Conservation (phyloP, 1,140 invertebrate genomes). For the Heliconius melpomene region DNA sequence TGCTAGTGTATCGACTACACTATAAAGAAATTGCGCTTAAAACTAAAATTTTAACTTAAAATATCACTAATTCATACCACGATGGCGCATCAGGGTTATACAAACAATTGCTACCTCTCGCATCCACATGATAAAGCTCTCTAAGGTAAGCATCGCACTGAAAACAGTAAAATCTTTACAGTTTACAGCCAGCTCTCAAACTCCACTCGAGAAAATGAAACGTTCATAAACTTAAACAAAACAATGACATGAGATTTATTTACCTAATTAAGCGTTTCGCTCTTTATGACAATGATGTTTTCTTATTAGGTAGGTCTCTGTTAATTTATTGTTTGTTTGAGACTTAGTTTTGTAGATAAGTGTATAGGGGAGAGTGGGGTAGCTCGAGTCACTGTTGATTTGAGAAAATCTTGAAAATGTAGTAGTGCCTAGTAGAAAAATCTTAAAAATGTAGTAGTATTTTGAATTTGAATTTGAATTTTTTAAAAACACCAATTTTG, state of each 20-base stretch:
- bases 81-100: not conserved
- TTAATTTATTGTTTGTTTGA: not conserved
- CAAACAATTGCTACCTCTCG: constrained; percentile 19
- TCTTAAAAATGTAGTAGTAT: too few relatives aligned
- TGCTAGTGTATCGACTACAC: too few relatives aligned
- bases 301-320: constrained; percentile 26
- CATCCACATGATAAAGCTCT: constrained; percentile 29
- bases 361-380: too few relatives aligned
- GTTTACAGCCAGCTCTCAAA: constrained; percentile 51
- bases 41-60: not conserved
- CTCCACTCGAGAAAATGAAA: constrained; percentile 52
- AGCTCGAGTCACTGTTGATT: too few relatives aligned
- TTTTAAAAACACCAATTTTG: too few relatives aligned
- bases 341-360: not conserved
- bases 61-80: not conserved
- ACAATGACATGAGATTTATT: constrained; percentile 58
- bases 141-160: constrained; percentile 27
- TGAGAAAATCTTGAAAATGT: too few relatives aligned
- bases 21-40: too few relatives aligned
- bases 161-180: constrained; percentile 52
- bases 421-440: too few relatives aligned
- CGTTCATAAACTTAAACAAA: constrained; percentile 57
- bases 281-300: constrained; percentile 25
- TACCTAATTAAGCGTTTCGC: constrained; percentile 46
- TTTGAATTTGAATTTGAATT: too few relatives aligned